A percentile compares a stretch with the other conserved stretches of the same genome.
phyloP scores from a whole-genome alignment of 2,888 invertebrate species.

The Tenthredo notha region DNA sequence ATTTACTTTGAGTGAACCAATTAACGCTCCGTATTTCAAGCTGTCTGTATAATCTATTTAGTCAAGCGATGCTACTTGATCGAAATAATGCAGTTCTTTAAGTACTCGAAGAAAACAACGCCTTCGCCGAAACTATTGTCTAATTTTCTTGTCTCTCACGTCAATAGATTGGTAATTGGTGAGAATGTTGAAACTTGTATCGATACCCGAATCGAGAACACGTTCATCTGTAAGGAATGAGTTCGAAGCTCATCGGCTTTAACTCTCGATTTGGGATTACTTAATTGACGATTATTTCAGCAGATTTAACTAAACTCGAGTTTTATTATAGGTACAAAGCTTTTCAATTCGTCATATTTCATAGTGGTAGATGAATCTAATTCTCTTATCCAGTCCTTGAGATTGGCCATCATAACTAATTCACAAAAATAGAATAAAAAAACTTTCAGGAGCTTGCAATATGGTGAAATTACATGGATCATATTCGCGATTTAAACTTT shows the following conservation, averaged over 20 bases:
- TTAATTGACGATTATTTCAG: too few species aligned
- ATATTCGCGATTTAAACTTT: not conserved
- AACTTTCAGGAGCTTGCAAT: not conserved
- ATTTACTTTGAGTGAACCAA: conserved; percentile 69
- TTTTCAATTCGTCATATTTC: too few species aligned
- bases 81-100: not conserved
- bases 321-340: too few species aligned
- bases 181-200: not conserved
- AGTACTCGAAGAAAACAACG: not conserved
- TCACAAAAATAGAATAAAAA: not conserved
- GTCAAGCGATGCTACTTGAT: not conserved
- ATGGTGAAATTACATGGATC: not conserved
- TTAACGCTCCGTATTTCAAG: conserved; percentile 63
- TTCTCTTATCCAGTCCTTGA: too few species aligned
- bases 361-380: too few species aligned
- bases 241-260: not conserved
- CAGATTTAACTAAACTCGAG: too few species aligned
- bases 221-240: not conserved
- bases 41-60: conserved; percentile 26
- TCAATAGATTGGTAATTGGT: not conserved
- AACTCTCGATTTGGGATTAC: too few species aligned
- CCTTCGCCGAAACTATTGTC: not conserved
- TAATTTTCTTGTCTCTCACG: not conserved
- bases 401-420: not conserved
- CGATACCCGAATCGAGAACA: not conserved